Base-by-base conservation (phyloP, 2,888 invertebrate genomes). In the Molanna angustata region DNA sequence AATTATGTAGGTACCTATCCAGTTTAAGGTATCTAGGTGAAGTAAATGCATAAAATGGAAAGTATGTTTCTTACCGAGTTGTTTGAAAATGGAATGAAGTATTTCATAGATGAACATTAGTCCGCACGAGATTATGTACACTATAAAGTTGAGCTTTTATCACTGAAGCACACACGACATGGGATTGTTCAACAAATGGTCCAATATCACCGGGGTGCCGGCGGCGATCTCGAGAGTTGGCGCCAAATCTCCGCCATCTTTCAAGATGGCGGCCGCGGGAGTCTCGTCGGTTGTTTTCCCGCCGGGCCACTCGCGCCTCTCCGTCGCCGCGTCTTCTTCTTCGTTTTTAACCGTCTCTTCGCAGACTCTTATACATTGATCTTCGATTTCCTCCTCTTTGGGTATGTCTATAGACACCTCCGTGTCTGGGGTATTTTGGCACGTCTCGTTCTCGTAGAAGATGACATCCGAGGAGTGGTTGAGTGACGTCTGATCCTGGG, bases 101-200 rank as follows among this genome's bases (percentile, higher is more conserved):
- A 37, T n/a, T n/a, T n/a, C 4, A 37, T 37, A 6, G 16, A 6
- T 37, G 37, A 13, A 37, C 16, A 37, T 6, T 37, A 37, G n/a
- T 9, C n/a, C 4, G 37, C 4, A 37, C 4, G 37, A 37, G 4
- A n/a, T 37, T 7, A 37, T 7, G 7, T 14, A 37, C 4, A 6
- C 19, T 4, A 27, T 27, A 27, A 11, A 27, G 27, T 7, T 4
- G 11, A 27, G 27, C 21, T 4, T 41, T 41, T 48, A 58, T 58
- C 58, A 62, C 57, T 57, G 56, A 16, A 77, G 67, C 17, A 60
- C 56, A 52, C 76, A 76, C 3, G 74, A 71, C 7, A 76, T 68
- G 0, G 76, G 76, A 53, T 75, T 75, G 0, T 71, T 74, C 1
- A 77, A 61, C 1, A 77, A 49, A 49, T 75, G 71, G 60, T 76